These are phyloP conservation scores for Diloba caeruleocephala DNA, from an alignment of 2,888 invertebrate genomes.

Conservation along the genomic window DNA sequence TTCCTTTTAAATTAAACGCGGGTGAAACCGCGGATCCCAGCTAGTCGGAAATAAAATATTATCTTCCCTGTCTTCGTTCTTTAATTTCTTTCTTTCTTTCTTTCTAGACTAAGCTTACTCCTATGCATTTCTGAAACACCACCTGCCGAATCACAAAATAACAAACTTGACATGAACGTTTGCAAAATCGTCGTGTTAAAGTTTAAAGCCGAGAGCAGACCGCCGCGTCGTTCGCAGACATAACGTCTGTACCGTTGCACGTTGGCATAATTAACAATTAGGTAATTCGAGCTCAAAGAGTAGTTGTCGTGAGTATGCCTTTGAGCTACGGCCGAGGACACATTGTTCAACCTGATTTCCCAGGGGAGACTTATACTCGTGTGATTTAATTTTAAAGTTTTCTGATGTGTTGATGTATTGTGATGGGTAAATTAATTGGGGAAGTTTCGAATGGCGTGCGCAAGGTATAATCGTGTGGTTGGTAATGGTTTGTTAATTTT, in stretches of 20 bases:
- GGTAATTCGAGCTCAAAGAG: slow-evolving; percentile 62
- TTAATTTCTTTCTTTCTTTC: too few species aligned
- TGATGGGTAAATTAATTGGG: slow-evolving; percentile 10
- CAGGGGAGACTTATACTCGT: slow-evolving; percentile 8
- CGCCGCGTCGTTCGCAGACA: slow-evolving; percentile 35
- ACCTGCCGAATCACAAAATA: slow-evolving; percentile 13
- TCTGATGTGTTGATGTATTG: slow-evolving; percentile 2
- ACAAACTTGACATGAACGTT: slow-evolving; percentile 28
- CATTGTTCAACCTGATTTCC: slow-evolving; percentile 37
- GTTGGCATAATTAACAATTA: slow-evolving; percentile 69
- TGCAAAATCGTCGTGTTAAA: slow-evolving; percentile 39
- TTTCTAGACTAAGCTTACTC: too few species aligned
- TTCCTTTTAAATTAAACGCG: too few species aligned
- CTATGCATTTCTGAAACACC: too few species aligned
- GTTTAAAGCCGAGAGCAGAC: slow-evolving; percentile 33
- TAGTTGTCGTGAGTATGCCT: slow-evolving; percentile 57
- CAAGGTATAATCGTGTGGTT: background rate
- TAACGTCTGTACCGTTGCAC: slow-evolving; percentile 46
- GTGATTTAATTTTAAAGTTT: slow-evolving; percentile 17
- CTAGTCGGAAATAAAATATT: too few species aligned
- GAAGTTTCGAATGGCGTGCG: slow-evolving; percentile 8
- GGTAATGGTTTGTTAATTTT: background rate
- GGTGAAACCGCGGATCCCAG: too few species aligned
- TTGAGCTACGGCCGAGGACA: slow-evolving; percentile 41
- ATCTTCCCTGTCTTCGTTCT: too few species aligned